phyloP scores from a whole-genome alignment of 1,140 invertebrate species.

The Helicoverpa armigera region DNA sequence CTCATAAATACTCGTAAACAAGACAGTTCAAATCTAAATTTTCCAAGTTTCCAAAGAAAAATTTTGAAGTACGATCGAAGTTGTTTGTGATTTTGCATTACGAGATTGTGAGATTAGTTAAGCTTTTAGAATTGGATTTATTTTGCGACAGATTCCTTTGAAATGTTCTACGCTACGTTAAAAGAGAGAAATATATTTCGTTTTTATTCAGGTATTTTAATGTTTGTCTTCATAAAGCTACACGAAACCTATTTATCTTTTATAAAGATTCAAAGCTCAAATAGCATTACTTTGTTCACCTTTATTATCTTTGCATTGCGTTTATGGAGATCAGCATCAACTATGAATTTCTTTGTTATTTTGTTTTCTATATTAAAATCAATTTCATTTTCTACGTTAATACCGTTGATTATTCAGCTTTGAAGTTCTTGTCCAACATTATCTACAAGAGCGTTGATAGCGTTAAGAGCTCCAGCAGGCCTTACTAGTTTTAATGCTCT shows the following conservation, averaged over 20 bases:
- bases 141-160: background rate
- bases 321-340: too few species aligned
- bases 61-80: slow-evolving; percentile 3
- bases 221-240: background rate
- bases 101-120: slow-evolving; percentile 1
- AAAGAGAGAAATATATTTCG: background rate
- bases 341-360: too few species aligned
- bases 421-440: background rate
- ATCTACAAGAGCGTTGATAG: slow-evolving; percentile 3
- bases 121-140: slow-evolving; percentile 10
- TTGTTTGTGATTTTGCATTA: slow-evolving; percentile 26
- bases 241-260: background rate
- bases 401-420: background rate
- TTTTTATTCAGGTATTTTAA: background rate
- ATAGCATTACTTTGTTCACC: too few species aligned
- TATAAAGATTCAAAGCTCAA: too few species aligned
- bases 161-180: background rate
- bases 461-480: slow-evolving; percentile 11
- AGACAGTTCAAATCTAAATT: slow-evolving; percentile 38
- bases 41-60: background rate
- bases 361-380: too few species aligned
- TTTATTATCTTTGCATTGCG: too few species aligned
- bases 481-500: slow-evolving; percentile 30
- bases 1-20: slow-evolving; percentile 41
- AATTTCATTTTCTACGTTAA: background rate